These are phyloP conservation scores for Gallinago jamesoni DNA, from an alignment of 2,113 vertebrate species.

Conservation along the genomic window DNA sequence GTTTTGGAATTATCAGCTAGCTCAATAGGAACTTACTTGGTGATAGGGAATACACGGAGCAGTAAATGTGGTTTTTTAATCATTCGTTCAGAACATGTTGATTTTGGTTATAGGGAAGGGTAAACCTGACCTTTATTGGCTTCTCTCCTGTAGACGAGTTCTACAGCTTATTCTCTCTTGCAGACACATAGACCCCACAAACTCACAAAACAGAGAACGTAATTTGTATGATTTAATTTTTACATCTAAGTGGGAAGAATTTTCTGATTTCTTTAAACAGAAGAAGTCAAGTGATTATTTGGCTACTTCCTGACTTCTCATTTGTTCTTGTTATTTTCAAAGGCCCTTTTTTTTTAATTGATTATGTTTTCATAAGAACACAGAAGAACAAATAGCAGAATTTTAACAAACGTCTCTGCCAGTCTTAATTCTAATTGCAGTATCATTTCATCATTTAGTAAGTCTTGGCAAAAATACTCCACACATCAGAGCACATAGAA, in stretches of 20 bases:
- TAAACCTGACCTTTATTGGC: neutral
- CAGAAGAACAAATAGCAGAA: constrained; percentile 37
- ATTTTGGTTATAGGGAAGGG: neutral
- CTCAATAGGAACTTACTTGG: neutral
- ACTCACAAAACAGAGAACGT: neutral
- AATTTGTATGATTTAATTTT: constrained; percentile 22
- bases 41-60: neutral
- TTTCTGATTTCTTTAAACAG: neutral
- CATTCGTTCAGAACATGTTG: neutral
- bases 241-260: neutral
- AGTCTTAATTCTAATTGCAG: constrained; percentile 26
- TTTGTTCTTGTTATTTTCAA: constrained; percentile 48
- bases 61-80: neutral
- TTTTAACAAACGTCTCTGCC: constrained; percentile 15
- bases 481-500: neutral
- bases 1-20: neutral
- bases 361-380: neutral
- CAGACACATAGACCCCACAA: neutral
- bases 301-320: constrained; percentile 17
- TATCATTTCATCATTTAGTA: constrained; percentile 50
- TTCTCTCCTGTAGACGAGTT: neutral
- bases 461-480: constrained; percentile 41
- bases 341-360: neutral
- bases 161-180: neutral
- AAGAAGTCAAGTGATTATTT: constrained; percentile 24